Conservation (phyloP, 2,888 invertebrate genomes). For the Eilema griseolum region DNA sequence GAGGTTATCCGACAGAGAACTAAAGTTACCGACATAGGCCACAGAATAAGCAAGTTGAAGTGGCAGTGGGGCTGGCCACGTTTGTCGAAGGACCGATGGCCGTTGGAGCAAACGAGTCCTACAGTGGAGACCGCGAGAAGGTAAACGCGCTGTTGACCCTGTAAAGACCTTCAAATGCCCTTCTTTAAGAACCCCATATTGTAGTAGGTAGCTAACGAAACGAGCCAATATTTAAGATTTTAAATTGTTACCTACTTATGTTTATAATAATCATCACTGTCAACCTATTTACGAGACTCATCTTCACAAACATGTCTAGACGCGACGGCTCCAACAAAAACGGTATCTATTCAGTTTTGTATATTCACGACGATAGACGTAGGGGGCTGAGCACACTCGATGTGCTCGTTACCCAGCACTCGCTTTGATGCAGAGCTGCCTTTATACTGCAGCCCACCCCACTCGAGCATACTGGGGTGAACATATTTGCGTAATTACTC, state of each 20-base stretch:
- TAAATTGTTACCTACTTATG: neutral
- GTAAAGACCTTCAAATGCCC: no score
- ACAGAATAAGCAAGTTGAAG: no score
- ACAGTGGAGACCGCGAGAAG: no score
- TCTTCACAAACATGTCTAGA: neutral
- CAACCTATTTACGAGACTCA: neutral
- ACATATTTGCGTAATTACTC: slow-evolving; percentile 52
- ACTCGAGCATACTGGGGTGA: slow-evolving; percentile 31
- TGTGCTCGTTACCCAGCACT: slow-evolving; percentile 47
- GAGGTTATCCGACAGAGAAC: no score
- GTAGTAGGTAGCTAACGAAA: no score
- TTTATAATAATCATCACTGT: neutral
- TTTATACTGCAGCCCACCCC: slow-evolving; percentile 34
- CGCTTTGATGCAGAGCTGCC: slow-evolving; percentile 48
- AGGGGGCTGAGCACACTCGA: slow-evolving; percentile 39
- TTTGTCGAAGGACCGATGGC: no score
- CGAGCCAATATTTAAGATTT: no score
- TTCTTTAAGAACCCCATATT: no score
- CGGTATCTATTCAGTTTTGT: slow-evolving; percentile 38
- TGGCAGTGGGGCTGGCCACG: no score
- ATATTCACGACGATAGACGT: slow-evolving; percentile 36
- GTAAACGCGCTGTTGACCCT: no score
- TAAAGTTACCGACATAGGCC: no score
- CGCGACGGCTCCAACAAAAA: slow-evolving; percentile 34
- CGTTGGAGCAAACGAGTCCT: no score